These are phyloP conservation scores for Drosophila prolongata DNA, from an alignment of 2,888 invertebrate genomes.

Conservation along the genomic window DNA sequence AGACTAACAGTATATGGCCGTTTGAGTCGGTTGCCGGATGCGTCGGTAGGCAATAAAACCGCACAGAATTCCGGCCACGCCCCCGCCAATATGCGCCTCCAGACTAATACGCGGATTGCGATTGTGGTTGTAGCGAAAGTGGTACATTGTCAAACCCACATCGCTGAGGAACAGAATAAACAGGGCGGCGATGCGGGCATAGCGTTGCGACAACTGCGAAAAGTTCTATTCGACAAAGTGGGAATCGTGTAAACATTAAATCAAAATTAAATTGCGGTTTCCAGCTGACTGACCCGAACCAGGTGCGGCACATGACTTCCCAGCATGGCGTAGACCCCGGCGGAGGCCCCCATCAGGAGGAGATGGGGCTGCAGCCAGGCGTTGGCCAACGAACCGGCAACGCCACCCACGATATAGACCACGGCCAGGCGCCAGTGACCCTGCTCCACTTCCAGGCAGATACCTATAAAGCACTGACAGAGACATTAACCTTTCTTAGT, in stretches of 20 bases:
- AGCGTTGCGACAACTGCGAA: conserved; percentile 83
- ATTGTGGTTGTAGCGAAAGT: conserved; percentile 84
- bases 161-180: conserved; percentile 88
- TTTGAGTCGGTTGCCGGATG: conserved; percentile 2
- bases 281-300: conserved; percentile 86
- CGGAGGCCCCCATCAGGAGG: conserved; percentile 94
- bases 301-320: conserved; percentile 95
- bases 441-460: conserved; percentile 89
- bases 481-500: conserved; percentile 12
- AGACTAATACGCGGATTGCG: conserved; percentile 87
- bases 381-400: conserved; percentile 91
- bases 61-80: conserved; percentile 86
- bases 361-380: conserved; percentile 90
- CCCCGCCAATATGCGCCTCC: conserved; percentile 90
- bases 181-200: conserved; percentile 87
- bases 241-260: conserved; percentile 25
- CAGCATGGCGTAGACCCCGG: conserved; percentile 94
- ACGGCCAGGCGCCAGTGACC: conserved; percentile 89
- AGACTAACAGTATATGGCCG: conserved; percentile 8
- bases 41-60: conserved; percentile 65
- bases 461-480: conserved; percentile 71
- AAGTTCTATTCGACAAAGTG: conserved; percentile 83
- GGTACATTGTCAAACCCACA: conserved; percentile 86
- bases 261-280: conserved; percentile 52
- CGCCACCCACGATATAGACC: conserved; percentile 91